phyloP scores from a whole-genome alignment of 2,113 vertebrate species.

The Rutilus rutilus region DNA sequence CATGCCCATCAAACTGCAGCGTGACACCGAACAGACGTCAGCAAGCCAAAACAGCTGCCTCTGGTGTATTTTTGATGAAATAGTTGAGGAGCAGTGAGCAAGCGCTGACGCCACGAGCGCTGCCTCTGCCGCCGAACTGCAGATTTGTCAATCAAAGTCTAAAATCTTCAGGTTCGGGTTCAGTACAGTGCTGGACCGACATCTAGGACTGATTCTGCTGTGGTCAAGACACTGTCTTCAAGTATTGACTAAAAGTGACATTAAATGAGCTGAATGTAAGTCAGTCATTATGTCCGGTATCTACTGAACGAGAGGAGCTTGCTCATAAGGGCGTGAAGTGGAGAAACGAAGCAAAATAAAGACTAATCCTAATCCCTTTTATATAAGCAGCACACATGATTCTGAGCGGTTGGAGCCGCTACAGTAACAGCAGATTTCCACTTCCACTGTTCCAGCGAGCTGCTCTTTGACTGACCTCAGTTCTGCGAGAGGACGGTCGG shows the following conservation, averaged over 20 bases:
- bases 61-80: slow-evolving; percentile 20
- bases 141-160: slow-evolving; percentile 26
- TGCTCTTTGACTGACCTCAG: neutral
- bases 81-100: slow-evolving; percentile 1
- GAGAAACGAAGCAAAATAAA: slow-evolving; percentile 64
- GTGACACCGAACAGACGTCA: slow-evolving; percentile 25
- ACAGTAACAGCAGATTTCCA: slow-evolving; percentile 33
- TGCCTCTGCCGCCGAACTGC: neutral
- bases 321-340: slow-evolving; percentile 40
- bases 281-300: neutral
- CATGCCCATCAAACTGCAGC: slow-evolving; percentile 12
- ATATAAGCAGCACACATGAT: slow-evolving; percentile 67
- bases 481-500: neutral
- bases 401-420: slow-evolving; percentile 53
- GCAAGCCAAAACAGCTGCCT: slow-evolving; percentile 30
- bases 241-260: neutral
- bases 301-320: slow-evolving; percentile 22
- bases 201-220: neutral
- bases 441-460: neutral
- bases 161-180: neutral
- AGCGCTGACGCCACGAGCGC: neutral
- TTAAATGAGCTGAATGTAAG: neutral
- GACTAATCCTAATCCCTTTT: slow-evolving; percentile 77
- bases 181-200: neutral
- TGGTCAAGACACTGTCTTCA: neutral